Evolutionary conservation across 1,140 invertebrate genomes (phyloP).

Genomic region (Leucophenga varia): DNA sequence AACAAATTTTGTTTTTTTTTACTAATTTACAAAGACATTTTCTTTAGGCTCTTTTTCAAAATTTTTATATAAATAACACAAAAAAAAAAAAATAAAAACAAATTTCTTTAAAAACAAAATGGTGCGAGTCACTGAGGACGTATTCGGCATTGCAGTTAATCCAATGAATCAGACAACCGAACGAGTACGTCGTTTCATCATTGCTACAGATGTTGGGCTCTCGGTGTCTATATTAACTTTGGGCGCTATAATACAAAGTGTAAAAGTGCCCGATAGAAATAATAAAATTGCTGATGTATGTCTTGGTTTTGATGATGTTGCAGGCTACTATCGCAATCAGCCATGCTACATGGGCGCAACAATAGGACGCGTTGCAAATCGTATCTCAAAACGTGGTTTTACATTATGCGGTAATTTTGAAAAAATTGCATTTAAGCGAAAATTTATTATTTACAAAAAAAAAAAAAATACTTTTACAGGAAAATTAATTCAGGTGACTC

Average conservation of each 20-base stretch:
- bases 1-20: too few species aligned
- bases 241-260: conserved; percentile 73
- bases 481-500: conserved; percentile 66
- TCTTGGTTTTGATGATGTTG: conserved; percentile 76
- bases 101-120: too few species aligned
- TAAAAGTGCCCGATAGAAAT: conserved; percentile 71
- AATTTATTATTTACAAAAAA: too few species aligned
- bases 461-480: too few species aligned
- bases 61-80: too few species aligned
- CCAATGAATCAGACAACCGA: conserved; percentile 52
- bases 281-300: conserved; percentile 70
- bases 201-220: conserved; percentile 63
- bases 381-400: conserved; percentile 72
- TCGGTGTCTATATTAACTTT: conserved; percentile 65
- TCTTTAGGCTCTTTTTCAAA: too few species aligned
- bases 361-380: conserved; percentile 83
- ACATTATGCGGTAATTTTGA: conserved; percentile 65
- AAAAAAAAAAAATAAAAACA: too few species aligned
- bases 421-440: too few species aligned
- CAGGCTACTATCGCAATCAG: conserved; percentile 58
- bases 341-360: conserved; percentile 82
- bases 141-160: conserved; percentile 44
- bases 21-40: too few species aligned
- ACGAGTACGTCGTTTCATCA: conserved; percentile 61
- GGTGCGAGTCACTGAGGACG: conserved; percentile 46